phyloP scores from a whole-genome alignment of 2,797 vertebrate genomes.

The Podargus strigoides region DNA sequence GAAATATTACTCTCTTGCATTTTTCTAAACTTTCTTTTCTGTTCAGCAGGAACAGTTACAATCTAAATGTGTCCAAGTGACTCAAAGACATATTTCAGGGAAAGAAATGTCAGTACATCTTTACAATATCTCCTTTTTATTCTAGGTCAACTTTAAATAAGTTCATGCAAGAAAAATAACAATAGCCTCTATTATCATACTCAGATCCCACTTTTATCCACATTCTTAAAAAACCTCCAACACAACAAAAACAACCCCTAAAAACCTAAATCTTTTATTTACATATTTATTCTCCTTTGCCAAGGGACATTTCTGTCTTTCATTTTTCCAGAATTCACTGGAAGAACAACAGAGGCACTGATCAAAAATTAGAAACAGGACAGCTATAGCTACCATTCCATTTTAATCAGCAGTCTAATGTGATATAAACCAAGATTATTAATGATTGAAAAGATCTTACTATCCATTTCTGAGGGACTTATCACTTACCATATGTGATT shows the following conservation, averaged over 20 bases:
- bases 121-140: background rate
- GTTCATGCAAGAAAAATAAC: background rate
- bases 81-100: background rate
- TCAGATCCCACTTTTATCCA: background rate
- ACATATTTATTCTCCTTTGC: background rate
- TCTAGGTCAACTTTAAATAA: background rate
- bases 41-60: background rate
- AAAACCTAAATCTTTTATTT: background rate
- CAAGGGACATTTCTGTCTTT: background rate
- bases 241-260: no score
- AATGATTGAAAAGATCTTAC: background rate
- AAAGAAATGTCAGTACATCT: background rate
- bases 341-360: background rate
- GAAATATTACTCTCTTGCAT: background rate
- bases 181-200: background rate
- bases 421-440: background rate
- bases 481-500: background rate
- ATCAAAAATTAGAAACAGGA: background rate
- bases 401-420: background rate
- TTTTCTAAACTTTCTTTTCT: background rate
- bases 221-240: background rate
- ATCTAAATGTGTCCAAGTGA: background rate
- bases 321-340: background rate
- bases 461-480: background rate
- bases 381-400: background rate